Conservation (phyloP, 2,113 vertebrate species). For the Aptenodytes forsteri region DNA sequence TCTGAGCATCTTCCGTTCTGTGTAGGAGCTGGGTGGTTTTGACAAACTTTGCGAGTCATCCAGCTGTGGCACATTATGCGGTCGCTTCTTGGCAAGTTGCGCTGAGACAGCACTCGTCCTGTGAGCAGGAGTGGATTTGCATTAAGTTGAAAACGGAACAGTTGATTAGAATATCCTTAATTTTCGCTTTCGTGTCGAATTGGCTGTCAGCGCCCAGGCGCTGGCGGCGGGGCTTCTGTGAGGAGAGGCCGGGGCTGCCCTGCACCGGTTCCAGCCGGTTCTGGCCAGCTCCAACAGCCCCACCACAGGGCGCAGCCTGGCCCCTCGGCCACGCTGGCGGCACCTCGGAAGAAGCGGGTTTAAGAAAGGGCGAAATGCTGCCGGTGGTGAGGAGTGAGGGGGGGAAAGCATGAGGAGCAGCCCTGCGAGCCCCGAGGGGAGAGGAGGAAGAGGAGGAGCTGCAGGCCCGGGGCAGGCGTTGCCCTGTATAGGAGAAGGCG, state of each 20-base stretch:
- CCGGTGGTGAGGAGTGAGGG: rapidly evolving
- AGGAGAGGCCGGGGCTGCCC: not conserved
- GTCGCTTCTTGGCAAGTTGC: not conserved
- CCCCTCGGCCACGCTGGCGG: rapidly evolving
- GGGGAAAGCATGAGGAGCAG: not conserved
- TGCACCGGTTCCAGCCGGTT: rapidly evolving
- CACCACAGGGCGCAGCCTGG: too few relatives aligned
- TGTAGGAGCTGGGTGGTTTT: not conserved
- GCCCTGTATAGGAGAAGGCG: not conserved
- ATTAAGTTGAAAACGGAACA: not conserved
- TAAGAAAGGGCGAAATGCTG: not conserved
- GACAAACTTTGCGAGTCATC: not conserved
- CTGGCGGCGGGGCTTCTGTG: not conserved
- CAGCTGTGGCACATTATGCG: not conserved
- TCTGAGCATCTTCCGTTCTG: not conserved
- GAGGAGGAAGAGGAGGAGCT: not conserved
- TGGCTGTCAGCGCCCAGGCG: not conserved
- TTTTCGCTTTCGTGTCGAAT: rapidly evolving
- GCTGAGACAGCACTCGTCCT: not conserved
- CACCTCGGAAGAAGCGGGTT: rapidly evolving
- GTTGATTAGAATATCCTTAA: not conserved
- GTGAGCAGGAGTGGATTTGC: not conserved
- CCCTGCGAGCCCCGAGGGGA: not conserved
- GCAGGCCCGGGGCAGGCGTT: not conserved
- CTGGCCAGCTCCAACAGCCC: not conserved